Percentiles rank a stretch among this genome's conserved stretches.
phyloP scores from a whole-genome alignment of 2,888 invertebrate genomes.

The Phymatocera aterrima region DNA sequence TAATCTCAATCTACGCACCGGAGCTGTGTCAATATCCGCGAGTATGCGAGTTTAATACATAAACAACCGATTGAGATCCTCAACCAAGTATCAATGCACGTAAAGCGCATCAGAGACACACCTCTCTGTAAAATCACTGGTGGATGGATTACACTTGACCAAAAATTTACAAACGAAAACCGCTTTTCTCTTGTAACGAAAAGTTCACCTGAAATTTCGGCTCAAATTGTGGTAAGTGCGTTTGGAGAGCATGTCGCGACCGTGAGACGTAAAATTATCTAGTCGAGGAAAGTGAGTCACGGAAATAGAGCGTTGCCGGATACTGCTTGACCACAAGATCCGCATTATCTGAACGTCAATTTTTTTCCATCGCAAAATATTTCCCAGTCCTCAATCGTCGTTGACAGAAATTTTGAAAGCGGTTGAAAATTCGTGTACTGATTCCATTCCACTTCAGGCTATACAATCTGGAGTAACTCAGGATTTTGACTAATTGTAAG shows the following conservation, averaged over 20 bases:
- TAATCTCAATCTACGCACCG: neutral
- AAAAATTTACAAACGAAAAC: neutral
- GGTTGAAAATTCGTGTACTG: neutral
- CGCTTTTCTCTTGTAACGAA: constrained; percentile 5
- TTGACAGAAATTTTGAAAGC: neutral
- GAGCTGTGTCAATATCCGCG: no score
- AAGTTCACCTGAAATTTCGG: neutral
- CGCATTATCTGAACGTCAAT: neutral
- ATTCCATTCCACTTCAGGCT: neutral
- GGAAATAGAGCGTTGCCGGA: neutral
- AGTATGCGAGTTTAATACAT: no score
- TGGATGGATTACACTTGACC: neutral
- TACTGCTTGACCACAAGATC: neutral
- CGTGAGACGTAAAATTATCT: no score
- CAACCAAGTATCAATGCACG: neutral
- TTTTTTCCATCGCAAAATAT: neutral
- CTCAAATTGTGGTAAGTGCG: neutral
- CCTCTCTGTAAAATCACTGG: neutral
- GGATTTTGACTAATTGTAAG: constrained; percentile 11
- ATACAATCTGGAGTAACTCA: neutral
- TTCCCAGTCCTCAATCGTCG: neutral
- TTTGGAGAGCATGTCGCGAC: neutral
- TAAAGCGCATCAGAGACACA: neutral
- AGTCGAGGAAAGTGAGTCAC: neutral
- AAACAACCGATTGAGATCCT: neutral